Base-by-base conservation (phyloP, 2,797 vertebrate genomes). In the Manis javanica region DNA sequence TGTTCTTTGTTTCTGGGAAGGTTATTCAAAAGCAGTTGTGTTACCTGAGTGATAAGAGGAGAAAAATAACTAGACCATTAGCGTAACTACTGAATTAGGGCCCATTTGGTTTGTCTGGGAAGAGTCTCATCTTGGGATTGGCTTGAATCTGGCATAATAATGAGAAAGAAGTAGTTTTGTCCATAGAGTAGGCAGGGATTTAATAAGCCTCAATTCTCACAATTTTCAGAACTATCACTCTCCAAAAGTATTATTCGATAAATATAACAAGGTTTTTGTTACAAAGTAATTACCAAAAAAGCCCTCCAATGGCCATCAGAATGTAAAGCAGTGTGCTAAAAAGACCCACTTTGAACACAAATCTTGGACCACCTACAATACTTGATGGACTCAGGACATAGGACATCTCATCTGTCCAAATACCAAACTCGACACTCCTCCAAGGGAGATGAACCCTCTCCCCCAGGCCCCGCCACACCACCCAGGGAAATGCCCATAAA, bases 111-210 rank as follows among this genome's bases (percentile, higher is more conserved):
- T 90, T 78, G 23, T 68, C 85, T 83, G 57, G 26, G n/a, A 85
- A 79, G 57, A 46, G 51, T 78, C n/a, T 46, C 78, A 18, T 84
- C 94, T 55, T 26, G 61, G 72, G 37, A 87, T 92, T 96, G 46
- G 24, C 75, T 84, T 94, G 88, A 83, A 94, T 84, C 84, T 77
- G 51, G n/a, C 46, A 87, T 9, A 74, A 78, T 59, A 75, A 68
- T 0, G 15, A 69, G 31, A 95, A 92, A 92, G 66, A 11, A 92
- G 31, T 74, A 61, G 57, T 79, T 84, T n/a, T 66, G 18, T 39
- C 26, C 63, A 53, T 59, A 68, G 69, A 79, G 31, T 26, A 39
- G 53, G 46, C 26, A 71, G 64, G 37, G 9, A 92, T 90, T 92
- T 69, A 51, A 79, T 84, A 94, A 34, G 69, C 37, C 16, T 34